These are phyloP conservation scores for Tylochromis polylepis DNA, from an alignment of 2,113 vertebrate species.

Conservation along the genomic window DNA sequence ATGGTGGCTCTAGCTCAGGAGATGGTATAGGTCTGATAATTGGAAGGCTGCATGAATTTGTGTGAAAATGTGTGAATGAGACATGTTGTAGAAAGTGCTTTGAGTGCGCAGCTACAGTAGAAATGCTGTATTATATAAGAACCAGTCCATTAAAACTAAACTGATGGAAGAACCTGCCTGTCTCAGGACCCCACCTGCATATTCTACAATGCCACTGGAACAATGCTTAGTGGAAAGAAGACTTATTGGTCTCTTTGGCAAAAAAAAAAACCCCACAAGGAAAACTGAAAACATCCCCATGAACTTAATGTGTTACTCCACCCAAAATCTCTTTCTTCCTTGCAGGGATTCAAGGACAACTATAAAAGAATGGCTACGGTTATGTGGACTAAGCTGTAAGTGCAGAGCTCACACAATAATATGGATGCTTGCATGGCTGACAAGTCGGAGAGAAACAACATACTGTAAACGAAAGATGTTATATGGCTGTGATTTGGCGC, in stretches of 20 bases:
- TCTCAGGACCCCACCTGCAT: not conserved
- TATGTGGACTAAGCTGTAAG: not conserved
- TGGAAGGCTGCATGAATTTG: not conserved
- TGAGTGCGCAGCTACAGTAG: not conserved
- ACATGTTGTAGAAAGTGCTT: not conserved
- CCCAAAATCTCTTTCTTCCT: not conserved
- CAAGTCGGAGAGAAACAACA: not conserved
- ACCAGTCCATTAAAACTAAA: not conserved
- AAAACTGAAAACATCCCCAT: not conserved
- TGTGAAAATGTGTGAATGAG: not conserved
- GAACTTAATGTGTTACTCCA: not conserved
- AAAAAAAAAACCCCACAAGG: not conserved
- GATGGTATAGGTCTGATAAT: not conserved
- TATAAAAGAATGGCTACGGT: not conserved
- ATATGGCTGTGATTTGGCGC: too few relatives aligned
- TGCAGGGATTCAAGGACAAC: not conserved
- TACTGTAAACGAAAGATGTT: not conserved
- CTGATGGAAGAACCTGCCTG: not conserved
- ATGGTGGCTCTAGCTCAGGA: not conserved
- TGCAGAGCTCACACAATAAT: not conserved
- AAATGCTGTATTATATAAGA: not conserved
- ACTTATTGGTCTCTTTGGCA: not conserved
- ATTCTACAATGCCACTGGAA: not conserved
- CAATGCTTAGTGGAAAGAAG: not conserved
- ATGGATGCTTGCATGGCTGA: not conserved